Evolutionary conservation across 1,140 invertebrate species (phyloP).

Genomic region (Anoplophora glabripennis): DNA sequence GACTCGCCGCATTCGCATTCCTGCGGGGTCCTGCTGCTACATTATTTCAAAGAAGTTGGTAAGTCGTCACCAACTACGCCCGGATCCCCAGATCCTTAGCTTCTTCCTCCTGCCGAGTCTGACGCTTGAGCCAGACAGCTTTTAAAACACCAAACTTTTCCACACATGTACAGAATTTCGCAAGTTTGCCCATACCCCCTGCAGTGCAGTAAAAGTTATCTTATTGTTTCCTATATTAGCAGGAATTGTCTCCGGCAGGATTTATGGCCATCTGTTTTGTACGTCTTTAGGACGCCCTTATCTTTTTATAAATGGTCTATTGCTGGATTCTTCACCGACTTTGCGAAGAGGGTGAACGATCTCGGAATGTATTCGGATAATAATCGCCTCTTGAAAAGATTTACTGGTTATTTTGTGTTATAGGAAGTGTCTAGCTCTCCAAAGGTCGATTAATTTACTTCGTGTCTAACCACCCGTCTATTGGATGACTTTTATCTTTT

Average conservation of each 20-base stretch:
- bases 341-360: too few species aligned
- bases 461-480: too few species aligned
- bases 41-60: slow-evolving; percentile 21
- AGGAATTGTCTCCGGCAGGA: slow-evolving; percentile 11
- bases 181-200: slow-evolving; percentile 23
- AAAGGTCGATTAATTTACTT: too few species aligned
- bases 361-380: too few species aligned
- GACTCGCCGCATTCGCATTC: slow-evolving; percentile 9
- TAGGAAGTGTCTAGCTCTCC: too few species aligned
- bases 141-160: slow-evolving; percentile 30
- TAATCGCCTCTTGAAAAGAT: too few species aligned
- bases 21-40: background rate
- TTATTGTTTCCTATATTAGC: slow-evolving; percentile 26
- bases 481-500: too few species aligned
- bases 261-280: slow-evolving; percentile 14
- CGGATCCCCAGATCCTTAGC: slow-evolving; percentile 8
- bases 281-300: slow-evolving; percentile 2
- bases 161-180: slow-evolving; percentile 29
- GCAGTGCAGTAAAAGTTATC: slow-evolving; percentile 24
- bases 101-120: background rate
- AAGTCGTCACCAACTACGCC: slow-evolving; percentile 20
- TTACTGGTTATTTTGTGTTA: too few species aligned
- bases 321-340: too few species aligned
- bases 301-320: background rate
- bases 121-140: slow-evolving; percentile 5